Evolutionary conservation across 2,113 vertebrate genomes (phyloP), one percentile per base, ranked within the genome.

Genomic region (Corydoras sp.): DNA sequence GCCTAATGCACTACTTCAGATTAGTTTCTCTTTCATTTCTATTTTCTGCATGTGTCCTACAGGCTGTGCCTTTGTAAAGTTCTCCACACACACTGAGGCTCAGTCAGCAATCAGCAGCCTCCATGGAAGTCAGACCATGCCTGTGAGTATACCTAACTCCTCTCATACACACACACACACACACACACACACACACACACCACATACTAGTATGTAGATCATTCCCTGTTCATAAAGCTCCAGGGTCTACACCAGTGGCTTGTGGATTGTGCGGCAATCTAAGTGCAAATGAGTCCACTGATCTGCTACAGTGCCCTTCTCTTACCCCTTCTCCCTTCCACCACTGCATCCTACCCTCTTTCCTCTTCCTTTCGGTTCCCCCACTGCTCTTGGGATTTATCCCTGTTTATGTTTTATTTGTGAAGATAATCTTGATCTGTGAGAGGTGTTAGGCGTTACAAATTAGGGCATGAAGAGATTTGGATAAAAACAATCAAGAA

Each of bases 11-110:
- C 63, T 68, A 60, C 62, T 77, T 55, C 62, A 65, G 35, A 73
- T 77, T 49, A 65, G 53, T 69, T 64, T 50, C 43, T 15, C 62
- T 43, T 50, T 75, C 43, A 35, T 58, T 62, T 5, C 29, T 70
- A 43, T 62, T 60, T n/a, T 60, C 61, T 59, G 74, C 56, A 80
- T 48, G 85, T 69, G 81, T 71, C 61, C 68, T 73, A 66, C 65
- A 92, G 92, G 92, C 81, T 93, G 92, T 86, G 92, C 92, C 83
- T 93, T 93, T 86, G 92, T 93, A 80, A 93, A 93, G 76, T 92
- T 92, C 0, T 90, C 92, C 60, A 93, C 90, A 81, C 92, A 92
- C 14, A 88, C 88, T 0, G 92, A 92, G 82, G 92, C 92, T 0
- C 92, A 92, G 82, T 91, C 91, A 24, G 92, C 92, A 74, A 93